Percentiles rank a stretch among this genome's conserved stretches.
Evolutionary conservation across 2,797 vertebrate species (phyloP).

Genomic region (Pantherophis vulpinus): DNA sequence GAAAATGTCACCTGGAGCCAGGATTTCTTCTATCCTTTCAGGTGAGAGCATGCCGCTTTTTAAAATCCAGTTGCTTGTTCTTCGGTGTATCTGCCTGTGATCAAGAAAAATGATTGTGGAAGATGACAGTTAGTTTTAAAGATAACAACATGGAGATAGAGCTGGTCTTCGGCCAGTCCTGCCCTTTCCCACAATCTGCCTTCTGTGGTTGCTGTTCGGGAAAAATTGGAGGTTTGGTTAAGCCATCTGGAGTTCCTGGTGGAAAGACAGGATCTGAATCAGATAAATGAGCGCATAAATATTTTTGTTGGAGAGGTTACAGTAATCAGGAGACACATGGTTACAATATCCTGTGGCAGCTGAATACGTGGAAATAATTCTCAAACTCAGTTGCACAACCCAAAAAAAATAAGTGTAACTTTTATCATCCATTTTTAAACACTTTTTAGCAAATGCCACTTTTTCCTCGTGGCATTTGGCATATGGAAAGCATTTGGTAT

Average conservation of each 20-base stretch:
- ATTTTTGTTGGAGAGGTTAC: background rate
- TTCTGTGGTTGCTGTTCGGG: background rate
- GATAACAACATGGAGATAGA: background rate
- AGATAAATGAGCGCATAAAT: background rate
- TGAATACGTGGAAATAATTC: background rate
- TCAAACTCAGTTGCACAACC: background rate
- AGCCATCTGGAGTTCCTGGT: background rate
- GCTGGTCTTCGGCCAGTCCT: background rate
- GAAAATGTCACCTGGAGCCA: constrained; percentile 64
- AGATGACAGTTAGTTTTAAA: background rate
- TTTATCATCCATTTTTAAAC: background rate
- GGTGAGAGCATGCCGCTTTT: constrained; percentile 62
- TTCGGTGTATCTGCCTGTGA: background rate
- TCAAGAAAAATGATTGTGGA: background rate
- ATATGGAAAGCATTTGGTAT: background rate
- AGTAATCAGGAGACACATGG: background rate
- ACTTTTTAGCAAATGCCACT: background rate
- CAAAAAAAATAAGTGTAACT: background rate
- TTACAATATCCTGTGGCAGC: background rate
- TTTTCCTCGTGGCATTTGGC: background rate
- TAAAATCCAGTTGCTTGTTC: background rate
- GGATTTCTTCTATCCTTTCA: constrained; percentile 79
- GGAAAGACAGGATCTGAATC: background rate
- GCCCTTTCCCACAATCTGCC: background rate
- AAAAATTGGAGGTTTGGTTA: background rate